Conservation (phyloP, 2,113 vertebrate species). For the Laticauda colubrina region DNA sequence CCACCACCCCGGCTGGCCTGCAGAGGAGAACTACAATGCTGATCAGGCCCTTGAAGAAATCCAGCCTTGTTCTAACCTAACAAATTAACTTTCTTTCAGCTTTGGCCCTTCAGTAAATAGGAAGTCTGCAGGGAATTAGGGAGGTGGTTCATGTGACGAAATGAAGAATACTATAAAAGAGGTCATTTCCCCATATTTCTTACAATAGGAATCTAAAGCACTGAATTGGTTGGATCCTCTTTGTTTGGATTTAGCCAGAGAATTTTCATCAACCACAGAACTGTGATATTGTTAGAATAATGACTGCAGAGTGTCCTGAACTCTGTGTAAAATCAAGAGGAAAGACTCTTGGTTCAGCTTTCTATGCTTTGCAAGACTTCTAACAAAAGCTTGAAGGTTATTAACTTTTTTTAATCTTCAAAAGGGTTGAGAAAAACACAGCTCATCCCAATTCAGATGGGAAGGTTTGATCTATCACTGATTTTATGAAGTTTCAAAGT, state of each 20-base stretch:
- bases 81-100: neutral
- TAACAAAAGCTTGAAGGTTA: neutral
- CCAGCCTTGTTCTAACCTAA: neutral
- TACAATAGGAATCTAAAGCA: constrained; percentile 48
- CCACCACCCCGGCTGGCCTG: too few relatives aligned
- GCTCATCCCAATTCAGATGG: neutral
- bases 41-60: too few relatives aligned
- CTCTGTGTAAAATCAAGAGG: neutral
- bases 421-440: neutral
- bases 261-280: constrained; percentile 47
- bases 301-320: neutral
- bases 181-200: constrained; percentile 36
- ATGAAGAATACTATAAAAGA: neutral
- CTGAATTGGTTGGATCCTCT: constrained; percentile 56
- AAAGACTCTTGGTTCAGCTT: neutral
- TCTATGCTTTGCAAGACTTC: neutral
- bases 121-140: neutral
- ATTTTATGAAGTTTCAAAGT: neutral
- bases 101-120: neutral
- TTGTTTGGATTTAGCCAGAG: constrained; percentile 39
- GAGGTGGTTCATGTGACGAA: constrained; percentile 50
- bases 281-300: constrained; percentile 48
- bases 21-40: too few relatives aligned
- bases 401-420: neutral
- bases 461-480: neutral